A percentile compares a stretch with the other conserved stretches of the same genome.
These are phyloP conservation scores for Acropternis orthonyx DNA, from an alignment of 2,797 vertebrate genomes.

Conservation along the genomic window DNA sequence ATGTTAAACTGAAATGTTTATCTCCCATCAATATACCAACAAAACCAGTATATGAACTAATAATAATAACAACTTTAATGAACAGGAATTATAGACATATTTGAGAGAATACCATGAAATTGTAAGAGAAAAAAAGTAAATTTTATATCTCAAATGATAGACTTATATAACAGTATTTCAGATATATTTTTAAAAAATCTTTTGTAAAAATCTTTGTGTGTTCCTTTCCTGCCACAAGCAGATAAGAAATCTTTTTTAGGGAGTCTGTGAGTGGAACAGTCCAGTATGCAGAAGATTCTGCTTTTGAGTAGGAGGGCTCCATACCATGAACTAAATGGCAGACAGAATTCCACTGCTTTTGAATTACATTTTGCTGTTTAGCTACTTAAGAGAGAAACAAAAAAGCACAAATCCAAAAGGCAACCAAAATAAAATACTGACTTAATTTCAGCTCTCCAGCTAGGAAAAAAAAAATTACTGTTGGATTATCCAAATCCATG, in stretches of 20 bases:
- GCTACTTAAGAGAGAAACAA: neutral
- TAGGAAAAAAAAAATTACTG: neutral
- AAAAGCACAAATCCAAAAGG: neutral
- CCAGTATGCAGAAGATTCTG: neutral
- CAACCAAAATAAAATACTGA: neutral
- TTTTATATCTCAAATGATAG: neutral
- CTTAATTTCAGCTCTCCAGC: neutral
- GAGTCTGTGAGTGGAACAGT: neutral
- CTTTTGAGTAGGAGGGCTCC: neutral
- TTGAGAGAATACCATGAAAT: neutral
- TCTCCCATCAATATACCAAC: neutral
- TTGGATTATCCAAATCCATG: neutral
- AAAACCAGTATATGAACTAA: neutral
- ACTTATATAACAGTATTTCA: neutral
- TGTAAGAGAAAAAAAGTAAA: neutral
- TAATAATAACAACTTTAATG: neutral
- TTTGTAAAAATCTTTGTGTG: neutral
- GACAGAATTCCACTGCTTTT: neutral
- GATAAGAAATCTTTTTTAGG: neutral
- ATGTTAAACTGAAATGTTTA: neutral
- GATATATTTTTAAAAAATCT: neutral
- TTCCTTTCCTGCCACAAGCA: neutral
- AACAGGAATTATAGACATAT: neutral
- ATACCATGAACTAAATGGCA: neutral
- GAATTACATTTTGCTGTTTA: neutral